phyloP scores from a whole-genome alignment of 2,113 vertebrate genomes.

The Pseudorectes ferrugineus region DNA sequence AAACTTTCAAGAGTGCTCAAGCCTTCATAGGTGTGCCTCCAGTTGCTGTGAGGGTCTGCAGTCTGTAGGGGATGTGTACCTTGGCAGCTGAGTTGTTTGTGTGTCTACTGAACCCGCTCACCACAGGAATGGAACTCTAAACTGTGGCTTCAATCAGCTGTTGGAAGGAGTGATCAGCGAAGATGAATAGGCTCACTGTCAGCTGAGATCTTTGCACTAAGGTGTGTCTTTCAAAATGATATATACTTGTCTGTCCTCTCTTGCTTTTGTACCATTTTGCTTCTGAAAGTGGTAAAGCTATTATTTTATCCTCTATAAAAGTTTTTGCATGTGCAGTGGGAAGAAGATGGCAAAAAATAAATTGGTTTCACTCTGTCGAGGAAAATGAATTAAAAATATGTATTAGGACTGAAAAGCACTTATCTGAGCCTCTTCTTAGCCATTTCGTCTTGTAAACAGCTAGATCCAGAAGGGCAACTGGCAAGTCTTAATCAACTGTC shows the following conservation, averaged over 20 bases:
- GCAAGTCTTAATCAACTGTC: not conserved
- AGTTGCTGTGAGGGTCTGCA: not conserved
- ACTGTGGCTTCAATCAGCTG: not conserved
- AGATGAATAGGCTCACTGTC: not conserved
- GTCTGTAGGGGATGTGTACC: not conserved
- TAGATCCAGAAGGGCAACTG: not conserved
- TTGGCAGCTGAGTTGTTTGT: not conserved
- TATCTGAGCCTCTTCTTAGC: not conserved
- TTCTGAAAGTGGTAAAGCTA: not conserved
- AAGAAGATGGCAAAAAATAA: not conserved
- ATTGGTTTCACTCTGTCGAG: not conserved
- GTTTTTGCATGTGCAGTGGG: not conserved
- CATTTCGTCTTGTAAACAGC: not conserved
- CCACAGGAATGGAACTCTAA: not conserved
- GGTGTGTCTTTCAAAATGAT: not conserved
- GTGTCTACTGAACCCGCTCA: not conserved
- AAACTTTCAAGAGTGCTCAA: not conserved
- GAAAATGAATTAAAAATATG: constrained; percentile 5
- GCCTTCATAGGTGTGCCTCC: not conserved
- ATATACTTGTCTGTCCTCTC: not conserved
- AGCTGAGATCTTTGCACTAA: not conserved
- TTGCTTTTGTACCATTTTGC: not conserved
- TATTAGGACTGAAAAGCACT: not conserved
- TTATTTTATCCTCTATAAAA: not conserved
- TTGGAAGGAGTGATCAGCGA: not conserved